These are phyloP conservation scores for Mallotus villosus DNA, from an alignment of 2,797 vertebrate genomes.

Conservation along the genomic window DNA sequence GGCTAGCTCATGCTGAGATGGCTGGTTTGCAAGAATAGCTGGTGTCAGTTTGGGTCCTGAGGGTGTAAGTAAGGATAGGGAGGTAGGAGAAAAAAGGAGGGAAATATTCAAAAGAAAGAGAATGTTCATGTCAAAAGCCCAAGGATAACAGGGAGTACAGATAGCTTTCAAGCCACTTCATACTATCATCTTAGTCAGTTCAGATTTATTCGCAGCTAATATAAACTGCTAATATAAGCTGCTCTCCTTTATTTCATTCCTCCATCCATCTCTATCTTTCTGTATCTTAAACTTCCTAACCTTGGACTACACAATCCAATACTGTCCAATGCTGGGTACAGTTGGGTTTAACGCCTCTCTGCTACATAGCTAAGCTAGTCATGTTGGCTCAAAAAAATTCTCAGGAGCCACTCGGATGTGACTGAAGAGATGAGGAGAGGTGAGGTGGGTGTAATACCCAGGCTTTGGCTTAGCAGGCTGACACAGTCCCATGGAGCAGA, in stretches of 20 bases:
- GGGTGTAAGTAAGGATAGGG: background rate
- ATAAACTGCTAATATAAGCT: constrained; percentile 29
- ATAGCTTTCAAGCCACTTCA: background rate
- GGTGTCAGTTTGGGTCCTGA: background rate
- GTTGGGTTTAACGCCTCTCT: no score
- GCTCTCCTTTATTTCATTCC: constrained; percentile 9
- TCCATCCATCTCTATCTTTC: constrained; percentile 25
- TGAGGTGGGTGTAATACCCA: background rate
- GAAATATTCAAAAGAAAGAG: background rate
- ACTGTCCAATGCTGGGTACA: no score
- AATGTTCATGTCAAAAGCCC: background rate
- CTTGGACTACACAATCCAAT: no score
- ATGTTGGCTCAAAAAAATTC: constrained; percentile 10
- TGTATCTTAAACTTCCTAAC: no score
- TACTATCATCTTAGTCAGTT: background rate
- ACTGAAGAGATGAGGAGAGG: background rate
- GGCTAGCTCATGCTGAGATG: background rate
- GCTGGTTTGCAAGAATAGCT: constrained; percentile 3
- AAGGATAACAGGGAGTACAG: background rate
- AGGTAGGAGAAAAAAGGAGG: background rate
- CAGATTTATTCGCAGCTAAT: no score
- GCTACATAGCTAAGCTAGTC: no score
- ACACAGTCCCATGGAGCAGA: background rate
- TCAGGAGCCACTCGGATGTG: no score
- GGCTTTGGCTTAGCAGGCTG: background rate